A percentile compares a stretch with the other conserved stretches of the same genome.
phyloP scores from a whole-genome alignment of 2,888 invertebrate genomes.

The Heliothis peltigera region DNA sequence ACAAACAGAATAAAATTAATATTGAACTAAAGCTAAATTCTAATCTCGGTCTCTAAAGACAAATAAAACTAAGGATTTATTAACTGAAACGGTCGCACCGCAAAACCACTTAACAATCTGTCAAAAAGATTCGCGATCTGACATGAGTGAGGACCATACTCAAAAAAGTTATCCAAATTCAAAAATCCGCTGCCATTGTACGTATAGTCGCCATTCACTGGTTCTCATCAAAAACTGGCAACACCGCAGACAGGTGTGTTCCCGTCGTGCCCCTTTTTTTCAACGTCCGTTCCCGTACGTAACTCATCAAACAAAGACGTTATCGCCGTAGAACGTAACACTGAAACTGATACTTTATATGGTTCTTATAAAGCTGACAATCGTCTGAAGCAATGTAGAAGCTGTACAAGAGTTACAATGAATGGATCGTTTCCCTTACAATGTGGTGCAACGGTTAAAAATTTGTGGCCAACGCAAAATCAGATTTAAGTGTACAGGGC shows the following conservation, averaged over 20 bases:
- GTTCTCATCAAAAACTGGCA: slow-evolving; percentile 88
- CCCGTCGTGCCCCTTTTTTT: slow-evolving; percentile 88
- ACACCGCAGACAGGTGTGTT: slow-evolving; percentile 89
- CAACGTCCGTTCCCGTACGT: slow-evolving; percentile 86
- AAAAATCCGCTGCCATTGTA: slow-evolving; percentile 77
- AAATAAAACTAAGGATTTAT: slow-evolving; percentile 14
- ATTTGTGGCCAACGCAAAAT: slow-evolving; percentile 68
- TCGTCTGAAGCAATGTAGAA: slow-evolving; percentile 58
- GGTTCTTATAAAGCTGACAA: slow-evolving; percentile 62
- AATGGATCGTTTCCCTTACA: slow-evolving; percentile 88
- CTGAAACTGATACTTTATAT: slow-evolving; percentile 52
- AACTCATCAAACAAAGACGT: slow-evolving; percentile 64
- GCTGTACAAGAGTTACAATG: slow-evolving; percentile 84
- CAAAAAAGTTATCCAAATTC: slow-evolving; percentile 70
- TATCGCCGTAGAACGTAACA: slow-evolving; percentile 51
- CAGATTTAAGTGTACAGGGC: slow-evolving; percentile 64
- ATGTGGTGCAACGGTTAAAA: slow-evolving; percentile 86
- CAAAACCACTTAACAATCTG: slow-evolving; percentile 18
- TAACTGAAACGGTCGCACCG: slow-evolving; percentile 2
- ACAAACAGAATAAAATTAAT: slow-evolving; percentile 17
- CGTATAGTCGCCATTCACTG: slow-evolving; percentile 81
- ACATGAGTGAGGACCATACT: slow-evolving; percentile 37
- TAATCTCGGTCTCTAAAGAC: slow-evolving; percentile 7
- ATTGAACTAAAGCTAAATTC: slow-evolving; percentile 19
- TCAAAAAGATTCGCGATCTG: slow-evolving; percentile 45